Evolutionary conservation across 2,113 vertebrate genomes (phyloP).

Genomic region (Patagioenas fasciata): DNA sequence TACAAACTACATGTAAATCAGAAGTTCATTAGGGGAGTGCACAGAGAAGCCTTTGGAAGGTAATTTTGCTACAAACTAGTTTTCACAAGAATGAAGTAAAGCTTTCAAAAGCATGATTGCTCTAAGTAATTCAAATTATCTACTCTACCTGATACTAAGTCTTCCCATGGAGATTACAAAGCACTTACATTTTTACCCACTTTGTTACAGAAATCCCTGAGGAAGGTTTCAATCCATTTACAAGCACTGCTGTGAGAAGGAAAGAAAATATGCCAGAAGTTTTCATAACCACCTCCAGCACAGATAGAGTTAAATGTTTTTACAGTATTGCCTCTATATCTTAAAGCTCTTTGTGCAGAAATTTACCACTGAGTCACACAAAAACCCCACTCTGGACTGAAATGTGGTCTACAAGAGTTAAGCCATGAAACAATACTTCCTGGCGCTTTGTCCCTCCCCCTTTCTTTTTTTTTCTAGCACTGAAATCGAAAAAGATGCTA

Average conservation of each 20-base stretch:
- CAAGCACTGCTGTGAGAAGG: neutral
- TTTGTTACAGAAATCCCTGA: conserved; percentile 6
- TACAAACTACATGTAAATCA: neutral
- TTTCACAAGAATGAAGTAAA: conserved; percentile 20
- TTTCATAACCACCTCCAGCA: neutral
- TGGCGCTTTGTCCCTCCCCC: neutral
- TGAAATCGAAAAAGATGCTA: neutral
- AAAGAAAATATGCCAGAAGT: neutral
- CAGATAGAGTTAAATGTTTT: conserved; percentile 29
- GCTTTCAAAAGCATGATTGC: conserved; percentile 40
- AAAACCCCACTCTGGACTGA: neutral
- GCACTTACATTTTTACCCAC: conserved; percentile 45
- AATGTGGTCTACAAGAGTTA: neutral
- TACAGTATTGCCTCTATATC: neutral
- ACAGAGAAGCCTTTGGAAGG: conserved; percentile 23
- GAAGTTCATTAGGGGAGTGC: conserved; percentile 13
- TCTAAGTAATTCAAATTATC: conserved; percentile 58
- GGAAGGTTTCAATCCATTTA: conserved; percentile 37
- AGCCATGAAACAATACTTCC: neutral
- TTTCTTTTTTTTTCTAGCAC: neutral
- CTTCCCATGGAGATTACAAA: conserved; percentile 38
- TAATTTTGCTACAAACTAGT: conserved; percentile 35
- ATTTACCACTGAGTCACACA: neutral
- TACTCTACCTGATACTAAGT: conserved; percentile 27
- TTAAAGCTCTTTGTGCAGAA: neutral